Conservation (phyloP, 1,140 invertebrate species). For the Prorops nasuta region DNA sequence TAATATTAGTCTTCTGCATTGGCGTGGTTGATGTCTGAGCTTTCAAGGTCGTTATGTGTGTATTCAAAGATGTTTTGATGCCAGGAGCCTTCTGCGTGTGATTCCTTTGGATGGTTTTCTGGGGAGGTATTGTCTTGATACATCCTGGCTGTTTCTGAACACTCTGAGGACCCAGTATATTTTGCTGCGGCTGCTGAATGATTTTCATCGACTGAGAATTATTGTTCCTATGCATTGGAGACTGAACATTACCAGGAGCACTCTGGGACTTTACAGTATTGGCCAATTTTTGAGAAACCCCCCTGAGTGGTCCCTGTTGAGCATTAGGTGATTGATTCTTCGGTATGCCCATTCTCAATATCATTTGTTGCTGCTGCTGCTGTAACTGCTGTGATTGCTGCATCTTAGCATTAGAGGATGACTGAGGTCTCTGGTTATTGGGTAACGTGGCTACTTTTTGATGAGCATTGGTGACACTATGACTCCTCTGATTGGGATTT, state of each 20-base stretch:
- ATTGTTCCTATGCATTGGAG: constrained; percentile 21
- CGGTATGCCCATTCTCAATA: constrained; percentile 34
- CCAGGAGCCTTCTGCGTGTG: constrained; percentile 33
- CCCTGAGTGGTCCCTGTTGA: constrained; percentile 25
- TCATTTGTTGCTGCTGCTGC: constrained; percentile 36
- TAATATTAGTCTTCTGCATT: constrained; percentile 33
- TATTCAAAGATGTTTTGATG: constrained; percentile 41
- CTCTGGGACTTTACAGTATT: constrained; percentile 23
- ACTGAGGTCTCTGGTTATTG: constrained; percentile 27
- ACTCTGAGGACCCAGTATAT: constrained; percentile 28
- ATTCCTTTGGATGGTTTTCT: constrained; percentile 41
- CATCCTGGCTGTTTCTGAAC: constrained; percentile 45
- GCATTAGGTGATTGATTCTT: constrained; percentile 28
- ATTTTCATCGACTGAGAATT: constrained; percentile 41
- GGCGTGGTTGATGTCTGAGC: constrained; percentile 10
- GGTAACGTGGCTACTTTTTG: constrained; percentile 33
- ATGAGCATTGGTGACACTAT: constrained; percentile 21
- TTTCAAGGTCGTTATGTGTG: constrained; percentile 31
- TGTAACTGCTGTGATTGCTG: constrained; percentile 27
- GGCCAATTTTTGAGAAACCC: constrained; percentile 27
- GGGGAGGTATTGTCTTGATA: constrained; percentile 48
- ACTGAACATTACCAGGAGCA: constrained; percentile 24
- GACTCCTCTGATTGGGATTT: constrained; percentile 25
- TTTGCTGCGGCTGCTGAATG: constrained; percentile 38
- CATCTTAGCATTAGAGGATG: constrained; percentile 23